phyloP scores from a whole-genome alignment of 2,113 vertebrate species.

The Alligator sinensis region DNA sequence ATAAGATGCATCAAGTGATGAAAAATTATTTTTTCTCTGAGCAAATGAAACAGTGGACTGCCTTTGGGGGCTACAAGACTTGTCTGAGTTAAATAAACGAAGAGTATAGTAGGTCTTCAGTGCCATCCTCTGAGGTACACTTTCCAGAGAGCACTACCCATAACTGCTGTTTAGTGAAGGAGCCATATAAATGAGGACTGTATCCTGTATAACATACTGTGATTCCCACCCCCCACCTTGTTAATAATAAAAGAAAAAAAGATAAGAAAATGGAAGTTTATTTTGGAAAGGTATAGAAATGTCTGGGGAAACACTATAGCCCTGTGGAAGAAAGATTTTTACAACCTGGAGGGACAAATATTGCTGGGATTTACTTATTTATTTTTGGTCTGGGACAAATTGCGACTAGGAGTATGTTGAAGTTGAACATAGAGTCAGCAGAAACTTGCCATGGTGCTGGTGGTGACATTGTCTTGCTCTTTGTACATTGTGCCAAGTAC shows the following conservation, averaged over 20 bases:
- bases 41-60: not conserved
- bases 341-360: not conserved
- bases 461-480: not conserved
- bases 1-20: accelerated
- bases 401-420: not conserved
- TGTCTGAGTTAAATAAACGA: not conserved
- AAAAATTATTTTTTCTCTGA: not conserved
- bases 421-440: not conserved
- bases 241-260: not conserved
- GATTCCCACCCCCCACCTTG: not conserved
- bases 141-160: not conserved
- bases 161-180: not conserved
- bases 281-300: not conserved
- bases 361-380: not conserved
- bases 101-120: not conserved
- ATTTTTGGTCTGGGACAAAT: not conserved
- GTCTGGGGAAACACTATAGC: not conserved
- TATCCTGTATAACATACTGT: not conserved
- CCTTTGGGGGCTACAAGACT: not conserved
- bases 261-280: not conserved
- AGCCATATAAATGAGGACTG: not conserved
- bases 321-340: not conserved
- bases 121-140: not conserved
- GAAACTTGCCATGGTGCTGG: not conserved
- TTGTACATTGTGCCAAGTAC: not conserved